Conservation (phyloP, 2,797 vertebrate species). For the Chiroxiphia lanceolata region DNA sequence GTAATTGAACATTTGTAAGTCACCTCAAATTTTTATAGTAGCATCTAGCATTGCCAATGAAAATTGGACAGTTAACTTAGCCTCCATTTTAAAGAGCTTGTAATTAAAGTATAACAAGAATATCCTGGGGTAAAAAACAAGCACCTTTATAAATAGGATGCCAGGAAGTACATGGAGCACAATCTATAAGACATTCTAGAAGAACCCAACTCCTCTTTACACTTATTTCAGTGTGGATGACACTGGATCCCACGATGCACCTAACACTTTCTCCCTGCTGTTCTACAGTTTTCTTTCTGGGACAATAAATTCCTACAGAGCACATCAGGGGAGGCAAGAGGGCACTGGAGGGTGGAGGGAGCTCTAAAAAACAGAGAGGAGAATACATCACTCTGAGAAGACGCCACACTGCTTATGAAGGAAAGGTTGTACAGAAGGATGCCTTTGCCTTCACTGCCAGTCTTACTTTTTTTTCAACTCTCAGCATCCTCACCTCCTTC, state of each 20-base stretch:
- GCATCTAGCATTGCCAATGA: background rate
- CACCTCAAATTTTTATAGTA: background rate
- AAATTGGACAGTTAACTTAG: background rate
- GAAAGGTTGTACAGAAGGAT: background rate
- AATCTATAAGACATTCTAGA: background rate
- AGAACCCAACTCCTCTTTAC: background rate
- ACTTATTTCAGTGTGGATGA: background rate
- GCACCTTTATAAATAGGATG: background rate
- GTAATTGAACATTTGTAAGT: background rate
- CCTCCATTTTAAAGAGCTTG: background rate
- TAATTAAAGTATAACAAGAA: background rate
- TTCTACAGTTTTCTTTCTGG: background rate
- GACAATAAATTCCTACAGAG: background rate
- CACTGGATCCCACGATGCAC: background rate
- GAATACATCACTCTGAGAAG: background rate
- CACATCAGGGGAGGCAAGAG: background rate
- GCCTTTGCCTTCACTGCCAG: background rate
- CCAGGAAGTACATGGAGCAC: background rate
- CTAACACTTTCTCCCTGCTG: background rate
- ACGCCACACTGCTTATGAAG: background rate
- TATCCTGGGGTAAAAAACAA: rapidly evolving
- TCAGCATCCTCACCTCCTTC: background rate
- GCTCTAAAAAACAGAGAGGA: background rate
- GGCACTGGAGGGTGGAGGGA: background rate
- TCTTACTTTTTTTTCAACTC: background rate